Base-by-base conservation (phyloP, 2,797 vertebrate genomes). In the Cuniculus paca region DNA sequence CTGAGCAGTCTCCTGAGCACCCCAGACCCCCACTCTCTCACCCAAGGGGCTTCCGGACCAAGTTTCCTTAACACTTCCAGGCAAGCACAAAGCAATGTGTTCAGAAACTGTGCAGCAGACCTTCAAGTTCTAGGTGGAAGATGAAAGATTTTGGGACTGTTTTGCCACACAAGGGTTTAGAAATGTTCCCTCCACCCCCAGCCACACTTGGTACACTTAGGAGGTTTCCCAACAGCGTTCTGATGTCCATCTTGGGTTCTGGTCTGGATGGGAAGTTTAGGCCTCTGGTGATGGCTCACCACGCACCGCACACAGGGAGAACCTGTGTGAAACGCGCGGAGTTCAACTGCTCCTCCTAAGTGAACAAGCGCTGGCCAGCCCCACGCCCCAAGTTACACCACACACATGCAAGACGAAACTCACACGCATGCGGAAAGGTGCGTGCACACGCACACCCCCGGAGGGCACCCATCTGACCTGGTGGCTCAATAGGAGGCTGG, bases 391-490 rank as follows among this genome's bases (percentile, higher is more conserved):
- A 72, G 36, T 36, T 19, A 93, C 36, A 86, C 42, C 87, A 82
- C 68, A 78, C 24, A 31, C 98, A 96, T 97, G 98, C 97, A 97
- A 31, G 63, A 87, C 75, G n/a, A 90, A 92, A 58, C 16, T 54
- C 80, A 94, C 87, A 74, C 6, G 0, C 97, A 96, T 97, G 96
- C 93, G 7, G 31, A 14, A 39, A 56, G 65, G 61, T 0, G 3
- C 95, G 77, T 87, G 94, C 95, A 83, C 61, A 88, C 56, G 31
- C 68, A n/a, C 95, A 89, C 10, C 79, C 97, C 83, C 88, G 6
- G 26, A 95, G 96, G 96, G 88, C 90, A 98, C 90, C 88, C 96
- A 3, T 98, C 98, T 98, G 94, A 98, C 98, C 98, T 98, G 98
- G 83, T 96, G 97, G 96, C 96, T 98, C 96, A 97, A 56, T 1